These are phyloP conservation scores for Dendropsophus ebraccatus DNA, from an alignment of 2,113 vertebrate species.

Conservation along the genomic window DNA sequence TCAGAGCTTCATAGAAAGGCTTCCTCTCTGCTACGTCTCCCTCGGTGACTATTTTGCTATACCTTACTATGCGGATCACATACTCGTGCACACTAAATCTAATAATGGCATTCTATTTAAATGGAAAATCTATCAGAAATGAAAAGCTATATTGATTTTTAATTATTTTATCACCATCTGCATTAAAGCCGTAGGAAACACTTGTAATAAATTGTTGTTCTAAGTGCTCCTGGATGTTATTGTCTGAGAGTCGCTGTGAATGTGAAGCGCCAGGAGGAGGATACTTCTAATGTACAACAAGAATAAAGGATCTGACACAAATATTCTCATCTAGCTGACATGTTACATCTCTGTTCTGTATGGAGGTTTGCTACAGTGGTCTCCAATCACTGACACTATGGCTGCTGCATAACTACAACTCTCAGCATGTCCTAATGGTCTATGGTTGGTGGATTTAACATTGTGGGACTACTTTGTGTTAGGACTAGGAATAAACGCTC, in stretches of 20 bases:
- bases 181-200: constrained; percentile 23
- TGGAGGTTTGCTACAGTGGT: background rate
- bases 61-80: background rate
- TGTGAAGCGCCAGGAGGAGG: background rate
- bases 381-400: background rate
- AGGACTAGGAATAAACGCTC: too few species aligned
- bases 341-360: background rate
- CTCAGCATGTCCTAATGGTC: background rate
- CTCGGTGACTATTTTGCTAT: background rate
- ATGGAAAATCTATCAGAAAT: constrained; percentile 30
- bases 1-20: background rate
- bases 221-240: background rate
- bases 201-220: background rate
- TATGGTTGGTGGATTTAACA: too few species aligned
- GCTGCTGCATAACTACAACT: background rate
- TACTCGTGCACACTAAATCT: background rate
- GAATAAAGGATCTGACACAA: background rate
- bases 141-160: constrained; percentile 32
- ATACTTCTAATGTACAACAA: background rate
- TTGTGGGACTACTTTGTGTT: too few species aligned
- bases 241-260: background rate
- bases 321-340: background rate
- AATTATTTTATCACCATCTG: constrained; percentile 20
- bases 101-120: constrained; percentile 15
- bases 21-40: background rate